phyloP scores from a whole-genome alignment of 2,113 vertebrate species.

The Coptodon rendalli region DNA sequence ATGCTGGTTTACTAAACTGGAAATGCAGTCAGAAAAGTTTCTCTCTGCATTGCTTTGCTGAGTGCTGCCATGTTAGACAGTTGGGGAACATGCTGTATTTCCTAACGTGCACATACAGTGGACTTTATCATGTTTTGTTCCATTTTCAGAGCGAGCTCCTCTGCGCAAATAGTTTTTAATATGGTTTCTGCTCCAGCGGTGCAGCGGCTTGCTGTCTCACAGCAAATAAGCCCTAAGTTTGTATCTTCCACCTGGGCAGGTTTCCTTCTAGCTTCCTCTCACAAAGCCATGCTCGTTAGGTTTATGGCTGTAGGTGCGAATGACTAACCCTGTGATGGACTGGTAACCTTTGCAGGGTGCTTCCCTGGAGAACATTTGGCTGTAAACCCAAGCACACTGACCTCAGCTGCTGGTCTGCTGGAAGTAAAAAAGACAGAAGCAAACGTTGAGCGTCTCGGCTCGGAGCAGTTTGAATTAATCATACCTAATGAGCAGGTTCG shows the following conservation, averaged over 20 bases:
- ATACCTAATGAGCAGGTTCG: neutral
- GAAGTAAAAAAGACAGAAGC: neutral
- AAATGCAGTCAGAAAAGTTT: neutral
- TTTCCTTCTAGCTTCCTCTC: neutral
- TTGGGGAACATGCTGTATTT: neutral
- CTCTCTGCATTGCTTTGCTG: neutral
- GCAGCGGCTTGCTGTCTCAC: neutral
- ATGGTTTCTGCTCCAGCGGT: neutral
- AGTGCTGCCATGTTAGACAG: neutral
- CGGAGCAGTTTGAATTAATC: neutral
- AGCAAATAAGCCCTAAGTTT: neutral
- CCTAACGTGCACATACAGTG: accelerated
- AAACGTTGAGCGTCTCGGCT: neutral
- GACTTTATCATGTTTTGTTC: neutral
- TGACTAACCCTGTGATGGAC: neutral
- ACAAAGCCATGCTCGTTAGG: neutral
- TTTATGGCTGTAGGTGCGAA: neutral
- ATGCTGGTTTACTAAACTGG: neutral
- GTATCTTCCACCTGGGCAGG: neutral
- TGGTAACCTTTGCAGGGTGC: neutral
- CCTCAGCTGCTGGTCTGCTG: neutral
- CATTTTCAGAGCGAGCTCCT: neutral
- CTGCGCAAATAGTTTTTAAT: neutral
- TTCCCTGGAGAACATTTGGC: neutral
- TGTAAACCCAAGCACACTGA: neutral